Evolutionary conservation across 2,113 vertebrate species (phyloP).

Genomic region (Engystomops pustulosus): DNA sequence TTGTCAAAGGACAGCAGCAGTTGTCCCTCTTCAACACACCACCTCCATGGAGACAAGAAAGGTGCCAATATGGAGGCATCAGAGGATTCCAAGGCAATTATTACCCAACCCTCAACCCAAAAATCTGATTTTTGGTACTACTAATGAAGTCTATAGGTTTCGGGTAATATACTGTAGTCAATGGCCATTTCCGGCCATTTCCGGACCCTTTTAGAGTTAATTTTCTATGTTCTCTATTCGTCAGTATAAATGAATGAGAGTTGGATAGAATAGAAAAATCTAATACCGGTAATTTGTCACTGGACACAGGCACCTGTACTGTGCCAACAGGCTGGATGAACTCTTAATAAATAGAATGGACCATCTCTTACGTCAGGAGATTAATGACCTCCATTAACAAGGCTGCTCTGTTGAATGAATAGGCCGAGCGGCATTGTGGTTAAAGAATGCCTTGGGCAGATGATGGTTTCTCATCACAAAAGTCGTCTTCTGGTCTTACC

Average conservation of each 20-base stretch:
- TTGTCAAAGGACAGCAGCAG: too few relatives aligned
- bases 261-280: slow-evolving; percentile 22
- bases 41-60: too few relatives aligned
- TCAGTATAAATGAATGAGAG: slow-evolving; percentile 25
- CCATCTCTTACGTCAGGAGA: slow-evolving; percentile 45
- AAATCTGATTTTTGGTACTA: too few relatives aligned
- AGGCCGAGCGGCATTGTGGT: slow-evolving; percentile 23
- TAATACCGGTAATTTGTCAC: slow-evolving; percentile 1
- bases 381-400: slow-evolving; percentile 45
- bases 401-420: slow-evolving; percentile 17
- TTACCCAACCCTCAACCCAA: too few relatives aligned
- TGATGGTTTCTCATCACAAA: slow-evolving; percentile 38
- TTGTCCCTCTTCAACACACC: too few relatives aligned
- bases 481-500: not conserved
- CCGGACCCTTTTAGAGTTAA: slow-evolving; percentile 25
- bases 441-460: slow-evolving; percentile 21
- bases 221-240: slow-evolving; percentile 9
- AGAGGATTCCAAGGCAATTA: too few relatives aligned
- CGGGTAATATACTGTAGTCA: slow-evolving; percentile 18
- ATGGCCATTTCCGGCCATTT: slow-evolving; percentile 4
- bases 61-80: too few relatives aligned
- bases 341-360: slow-evolving; percentile 43
- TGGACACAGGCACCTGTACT: not conserved
- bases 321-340: slow-evolving; percentile 28
- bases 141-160: not conserved